A percentile compares a stretch with the other conserved stretches of the same genome.
Evolutionary conservation across 2,113 vertebrate species (phyloP).

Genomic region (Mirza zaza): DNA sequence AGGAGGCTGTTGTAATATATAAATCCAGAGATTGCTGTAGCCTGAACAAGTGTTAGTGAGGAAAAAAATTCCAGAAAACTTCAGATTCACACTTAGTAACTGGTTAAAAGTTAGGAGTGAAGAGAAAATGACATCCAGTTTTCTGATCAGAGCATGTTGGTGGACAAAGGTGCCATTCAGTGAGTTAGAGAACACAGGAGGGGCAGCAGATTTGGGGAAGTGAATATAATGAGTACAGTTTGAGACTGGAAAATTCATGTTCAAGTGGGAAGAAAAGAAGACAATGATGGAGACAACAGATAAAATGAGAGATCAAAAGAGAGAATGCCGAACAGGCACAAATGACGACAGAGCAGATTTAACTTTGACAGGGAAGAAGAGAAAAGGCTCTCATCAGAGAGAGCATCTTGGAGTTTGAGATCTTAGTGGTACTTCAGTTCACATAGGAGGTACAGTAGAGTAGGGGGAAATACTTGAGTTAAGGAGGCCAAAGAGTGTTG

Average conservation of each 20-base stretch:
- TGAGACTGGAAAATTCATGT: neutral
- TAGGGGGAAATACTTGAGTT: neutral
- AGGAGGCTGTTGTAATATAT: neutral
- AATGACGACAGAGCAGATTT: neutral
- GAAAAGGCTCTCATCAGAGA: neutral
- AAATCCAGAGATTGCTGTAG: neutral
- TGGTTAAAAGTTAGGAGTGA: neutral
- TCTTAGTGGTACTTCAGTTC: accelerated
- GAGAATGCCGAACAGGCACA: neutral
- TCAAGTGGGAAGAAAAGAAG: neutral
- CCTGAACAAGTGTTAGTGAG: neutral
- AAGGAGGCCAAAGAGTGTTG: neutral
- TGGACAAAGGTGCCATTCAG: neutral
- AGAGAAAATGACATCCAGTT: no score
- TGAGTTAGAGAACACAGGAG: neutral
- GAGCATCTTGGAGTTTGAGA: neutral
- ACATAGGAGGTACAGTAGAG: neutral
- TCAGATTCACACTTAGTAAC: neutral
- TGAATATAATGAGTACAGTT: neutral
- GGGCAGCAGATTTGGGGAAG: neutral
- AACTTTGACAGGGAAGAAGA: neutral
- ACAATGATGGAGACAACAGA: neutral
- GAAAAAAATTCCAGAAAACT: neutral
- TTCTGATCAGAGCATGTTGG: neutral
- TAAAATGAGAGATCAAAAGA: neutral